A percentile compares a stretch with the other conserved stretches of the same genome.
Conservation (phyloP, 2,797 vertebrate genomes). For the Pachyuromys duprasi region DNA sequence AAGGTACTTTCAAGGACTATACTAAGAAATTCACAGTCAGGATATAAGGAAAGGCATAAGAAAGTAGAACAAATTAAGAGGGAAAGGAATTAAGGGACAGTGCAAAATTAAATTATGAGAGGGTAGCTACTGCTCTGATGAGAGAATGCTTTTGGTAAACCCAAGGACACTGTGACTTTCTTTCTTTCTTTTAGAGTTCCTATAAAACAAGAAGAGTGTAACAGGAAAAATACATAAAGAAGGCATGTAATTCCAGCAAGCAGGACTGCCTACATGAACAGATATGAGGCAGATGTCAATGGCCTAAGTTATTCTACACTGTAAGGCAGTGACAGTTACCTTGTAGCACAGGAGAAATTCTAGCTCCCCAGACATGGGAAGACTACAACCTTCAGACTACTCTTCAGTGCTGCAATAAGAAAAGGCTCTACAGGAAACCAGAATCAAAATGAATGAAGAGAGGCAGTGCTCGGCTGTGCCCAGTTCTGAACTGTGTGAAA, state of each 20-base stretch:
- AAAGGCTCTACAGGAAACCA: not conserved
- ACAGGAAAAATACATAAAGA: conserved; percentile 1
- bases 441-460: not conserved
- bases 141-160: not conserved
- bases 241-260: not conserved
- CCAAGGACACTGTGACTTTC: not conserved
- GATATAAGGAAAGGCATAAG: not conserved
- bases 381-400: not conserved
- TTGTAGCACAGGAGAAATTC: not conserved
- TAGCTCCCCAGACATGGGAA: not conserved
- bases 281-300: not conserved
- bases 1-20: not conserved
- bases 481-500: conserved; percentile 21
- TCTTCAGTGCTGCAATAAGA: not conserved
- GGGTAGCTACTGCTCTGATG: not conserved
- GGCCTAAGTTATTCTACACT: not conserved
- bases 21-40: not conserved
- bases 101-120: not conserved
- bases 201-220: not conserved
- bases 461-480: not conserved
- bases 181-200: not conserved
- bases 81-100: not conserved
- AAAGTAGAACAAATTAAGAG: not conserved
- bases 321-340: not conserved
- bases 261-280: not conserved